Evolutionary conservation across 53 echinoderm and acorn worm species (phyloP).

Genomic region (Echinometra lucunter): DNA sequence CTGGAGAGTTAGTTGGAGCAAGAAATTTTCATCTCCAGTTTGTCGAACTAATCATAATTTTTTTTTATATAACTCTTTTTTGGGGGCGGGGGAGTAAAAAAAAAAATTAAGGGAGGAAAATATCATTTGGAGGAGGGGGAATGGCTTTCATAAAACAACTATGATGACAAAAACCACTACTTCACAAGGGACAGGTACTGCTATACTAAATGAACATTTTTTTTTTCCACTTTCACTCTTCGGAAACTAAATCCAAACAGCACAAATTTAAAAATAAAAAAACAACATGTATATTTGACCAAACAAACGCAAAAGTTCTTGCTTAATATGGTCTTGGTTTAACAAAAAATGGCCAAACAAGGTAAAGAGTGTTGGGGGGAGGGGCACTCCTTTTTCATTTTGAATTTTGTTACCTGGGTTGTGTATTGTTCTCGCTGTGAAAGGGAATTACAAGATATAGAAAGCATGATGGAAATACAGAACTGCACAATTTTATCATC

Average conservation of each 20-base stretch:
- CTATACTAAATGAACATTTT: background rate
- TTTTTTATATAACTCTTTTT: too few species aligned
- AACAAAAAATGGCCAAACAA: background rate
- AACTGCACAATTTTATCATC: constrained; percentile 23
- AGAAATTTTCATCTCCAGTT: too few species aligned
- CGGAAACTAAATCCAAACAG: too few species aligned
- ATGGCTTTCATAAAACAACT: too few species aligned
- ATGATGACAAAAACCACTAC: too few species aligned
- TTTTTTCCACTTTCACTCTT: too few species aligned
- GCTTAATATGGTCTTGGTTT: background rate
- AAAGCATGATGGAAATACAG: constrained; percentile 60
- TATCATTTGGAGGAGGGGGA: too few species aligned
- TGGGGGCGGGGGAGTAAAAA: too few species aligned
- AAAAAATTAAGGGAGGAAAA: too few species aligned
- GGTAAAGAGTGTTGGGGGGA: background rate
- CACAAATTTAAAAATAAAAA: background rate
- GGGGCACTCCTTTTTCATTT: background rate
- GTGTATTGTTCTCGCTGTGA: constrained; percentile 69
- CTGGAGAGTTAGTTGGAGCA: too few species aligned
- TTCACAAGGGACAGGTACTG: background rate
- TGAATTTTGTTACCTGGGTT: constrained; percentile 62
- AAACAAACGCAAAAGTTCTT: background rate
- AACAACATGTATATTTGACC: background rate
- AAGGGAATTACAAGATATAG: constrained; percentile 59
- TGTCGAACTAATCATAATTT: too few species aligned